Base-by-base conservation (phyloP, 2,113 vertebrate species). In the Hiodon tergisus region DNA sequence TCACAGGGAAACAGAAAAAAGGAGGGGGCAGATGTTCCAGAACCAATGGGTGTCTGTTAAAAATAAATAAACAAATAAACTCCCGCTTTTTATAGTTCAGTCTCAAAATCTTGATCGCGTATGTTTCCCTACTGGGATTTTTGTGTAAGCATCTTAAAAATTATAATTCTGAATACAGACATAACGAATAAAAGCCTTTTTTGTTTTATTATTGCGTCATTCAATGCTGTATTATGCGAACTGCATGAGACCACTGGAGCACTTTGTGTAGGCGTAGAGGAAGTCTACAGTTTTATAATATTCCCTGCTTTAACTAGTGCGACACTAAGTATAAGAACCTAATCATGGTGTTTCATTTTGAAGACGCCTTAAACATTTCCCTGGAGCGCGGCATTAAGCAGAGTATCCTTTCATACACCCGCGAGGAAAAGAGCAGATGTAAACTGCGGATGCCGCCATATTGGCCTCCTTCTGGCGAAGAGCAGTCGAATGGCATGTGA, bases 401-500 rank as follows among this genome's bases (percentile, higher is more conserved):
- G 14, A 59, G 59, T 57, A 69, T 60, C 66, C 58, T 54, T 59
- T 54, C 63, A 48, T 53, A 76, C 63, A 72, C 67, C 70, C 17
- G 58, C 54, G 51, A 46, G 61, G 71, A 69, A 54, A 58, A 68
- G 69, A 54, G 47, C 66, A 81, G 53, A 71, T 67, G 67, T 52
- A 31, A 59, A 72, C 59, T 78, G 75, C 72, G 60, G 47, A 70
- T 17, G 67, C 73, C 62, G 61, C 73, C 75, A 68, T 76, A 50
- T 73, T 79, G 65, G 72, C 51, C 78, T 67, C 65, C 69, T 58
- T 73, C 76, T 71, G 67, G 70, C 70, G 51, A 71, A 53, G 67
- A 67, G n/a, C 61, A 5, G 31, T 75, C 72, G 71, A 67, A 76
- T 8, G 73, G 58, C 71, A 73, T 5, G 10, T 50, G 16, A 17